phyloP scores from a whole-genome alignment of 1,140 invertebrate species.

The Drosophila lacertosa region DNA sequence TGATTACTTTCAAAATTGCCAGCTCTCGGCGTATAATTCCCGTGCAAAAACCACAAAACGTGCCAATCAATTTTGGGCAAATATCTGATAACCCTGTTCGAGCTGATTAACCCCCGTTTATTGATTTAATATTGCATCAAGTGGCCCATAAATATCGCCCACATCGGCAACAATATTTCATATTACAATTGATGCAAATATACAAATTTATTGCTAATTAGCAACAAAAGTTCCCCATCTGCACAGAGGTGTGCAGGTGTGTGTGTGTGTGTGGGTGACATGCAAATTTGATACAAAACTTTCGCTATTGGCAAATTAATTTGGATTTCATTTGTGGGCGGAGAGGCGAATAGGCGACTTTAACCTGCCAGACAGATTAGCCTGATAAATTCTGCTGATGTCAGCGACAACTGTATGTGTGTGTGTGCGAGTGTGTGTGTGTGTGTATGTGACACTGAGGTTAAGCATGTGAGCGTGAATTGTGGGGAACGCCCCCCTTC shows the following conservation, averaged over 20 bases:
- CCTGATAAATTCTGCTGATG: slow-evolving; percentile 62
- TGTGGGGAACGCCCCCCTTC: slow-evolving; percentile 7
- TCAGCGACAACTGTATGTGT: slow-evolving; percentile 15
- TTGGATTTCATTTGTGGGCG: slow-evolving; percentile 60
- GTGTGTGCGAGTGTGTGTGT: slow-evolving; percentile 14
- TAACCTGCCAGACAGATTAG: slow-evolving; percentile 67
- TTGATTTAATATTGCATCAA: slow-evolving; percentile 40
- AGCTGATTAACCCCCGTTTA: slow-evolving; percentile 38
- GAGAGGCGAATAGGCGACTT: slow-evolving; percentile 43
- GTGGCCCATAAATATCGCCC: slow-evolving; percentile 10
- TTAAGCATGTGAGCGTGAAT: slow-evolving; percentile 55
- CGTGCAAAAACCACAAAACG: not conserved
- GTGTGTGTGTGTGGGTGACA: slow-evolving; percentile 34
- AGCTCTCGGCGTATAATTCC: not conserved
- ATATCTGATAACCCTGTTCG: slow-evolving; percentile 18
- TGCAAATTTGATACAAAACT: slow-evolving; percentile 73
- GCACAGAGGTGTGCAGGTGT: not conserved
- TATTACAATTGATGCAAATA: slow-evolving; percentile 47
- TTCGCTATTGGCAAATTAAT: slow-evolving; percentile 72
- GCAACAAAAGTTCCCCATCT: slow-evolving; percentile 32
- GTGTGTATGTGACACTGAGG: slow-evolving; percentile 31
- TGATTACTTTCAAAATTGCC: slow-evolving; percentile 61
- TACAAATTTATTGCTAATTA: slow-evolving; percentile 75
- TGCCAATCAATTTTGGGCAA: slow-evolving; percentile 9
- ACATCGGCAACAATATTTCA: slow-evolving; percentile 48